Percentiles rank a stretch among this genome's conserved stretches.
Conservation (phyloP, 2,888 invertebrate genomes). For the Cosmorhoe ocellata region DNA sequence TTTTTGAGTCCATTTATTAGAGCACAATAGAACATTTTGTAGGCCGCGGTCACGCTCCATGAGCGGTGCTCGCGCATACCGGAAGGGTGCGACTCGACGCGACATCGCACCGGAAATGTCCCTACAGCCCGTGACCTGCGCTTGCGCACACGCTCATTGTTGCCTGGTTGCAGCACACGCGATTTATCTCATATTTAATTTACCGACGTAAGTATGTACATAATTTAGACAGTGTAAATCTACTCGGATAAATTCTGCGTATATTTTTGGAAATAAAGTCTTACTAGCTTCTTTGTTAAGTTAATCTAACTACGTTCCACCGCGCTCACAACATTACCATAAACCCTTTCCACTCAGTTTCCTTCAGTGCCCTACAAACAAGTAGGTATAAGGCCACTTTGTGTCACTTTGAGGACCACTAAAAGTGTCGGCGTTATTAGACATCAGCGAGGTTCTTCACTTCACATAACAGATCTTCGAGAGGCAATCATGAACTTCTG, state of each 20-base stretch:
- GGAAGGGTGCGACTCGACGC: slow-evolving; percentile 78
- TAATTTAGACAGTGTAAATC: background rate
- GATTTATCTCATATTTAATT: slow-evolving; percentile 25
- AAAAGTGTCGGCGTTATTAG: slow-evolving; percentile 49
- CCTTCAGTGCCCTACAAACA: slow-evolving; percentile 15
- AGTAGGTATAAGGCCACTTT: slow-evolving; percentile 36
- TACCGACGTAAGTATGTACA: background rate
- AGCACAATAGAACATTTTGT: slow-evolving; percentile 65
- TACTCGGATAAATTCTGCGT: background rate
- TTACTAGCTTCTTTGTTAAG: slow-evolving; percentile 7
- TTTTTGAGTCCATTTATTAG: slow-evolving; percentile 65
- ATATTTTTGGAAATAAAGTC: slow-evolving; percentile 3
- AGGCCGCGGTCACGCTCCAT: slow-evolving; percentile 65
- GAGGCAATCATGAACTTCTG: slow-evolving; percentile 54
- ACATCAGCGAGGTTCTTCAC: slow-evolving; percentile 36
- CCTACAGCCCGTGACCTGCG: slow-evolving; percentile 69
- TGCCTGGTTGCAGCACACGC: slow-evolving; percentile 62
- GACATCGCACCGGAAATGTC: slow-evolving; percentile 65
- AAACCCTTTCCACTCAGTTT: slow-evolving; percentile 13
- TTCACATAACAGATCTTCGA: slow-evolving; percentile 49
- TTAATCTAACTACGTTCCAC: slow-evolving; percentile 16
- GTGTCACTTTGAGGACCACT: slow-evolving; percentile 38
- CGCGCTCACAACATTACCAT: slow-evolving; percentile 20
- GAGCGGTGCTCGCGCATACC: slow-evolving; percentile 65
- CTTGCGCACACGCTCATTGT: slow-evolving; percentile 62